Base-by-base conservation (phyloP, 1,140 invertebrate genomes). In the Chelonus insularis region DNA sequence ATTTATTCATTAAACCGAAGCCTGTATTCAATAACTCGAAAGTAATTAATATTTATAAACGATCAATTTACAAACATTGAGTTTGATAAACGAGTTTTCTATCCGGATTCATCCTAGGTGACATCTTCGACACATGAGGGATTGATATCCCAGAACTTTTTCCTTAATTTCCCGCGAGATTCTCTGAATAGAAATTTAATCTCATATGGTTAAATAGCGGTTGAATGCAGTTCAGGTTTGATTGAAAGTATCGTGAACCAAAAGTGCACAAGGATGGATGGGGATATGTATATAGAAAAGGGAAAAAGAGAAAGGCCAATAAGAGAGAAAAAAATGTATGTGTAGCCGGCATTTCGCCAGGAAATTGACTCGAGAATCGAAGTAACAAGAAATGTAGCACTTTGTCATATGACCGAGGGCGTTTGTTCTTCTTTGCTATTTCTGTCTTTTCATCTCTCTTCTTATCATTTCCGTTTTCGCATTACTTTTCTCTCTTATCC, bases 131-230 rank as follows among this genome's bases (percentile, higher is more conserved):
- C 58, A 54, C 14, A 36, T 60, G 58, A 60, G 20, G 36, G 48
- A 60, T 60, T 50, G 48, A 60, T 60, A 43, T 23, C 37, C 48
- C 37, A 34, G 16, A 37, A 60, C 48, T 52, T 20, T 45, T 29
- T n/a, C n/a, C 12, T n/a, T 39, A 57, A 60, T 64, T 64, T 64
- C 62, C 62, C 62, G 48, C 32, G 62, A 56, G 62, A 50, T 41
- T 32, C 34, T 37, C 8, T 39, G n/a, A 18, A 43, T 2, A 18
- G 57, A 25, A 21, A 60, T 32, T 60, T 60, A 60, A 60, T 57
- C 37, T 14, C 25, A n/a, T 11, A 18, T 8, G 39, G 25, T 57
- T 57, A 25, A 57, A 36, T 18, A 25, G 6, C 25, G 25, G 14
- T 32, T 34, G 50, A 52, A 32, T 52, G 25, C 5, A 14, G 21